Evolutionary conservation across 2,888 invertebrate species (phyloP).

Genomic region (Tipula helvola): DNA sequence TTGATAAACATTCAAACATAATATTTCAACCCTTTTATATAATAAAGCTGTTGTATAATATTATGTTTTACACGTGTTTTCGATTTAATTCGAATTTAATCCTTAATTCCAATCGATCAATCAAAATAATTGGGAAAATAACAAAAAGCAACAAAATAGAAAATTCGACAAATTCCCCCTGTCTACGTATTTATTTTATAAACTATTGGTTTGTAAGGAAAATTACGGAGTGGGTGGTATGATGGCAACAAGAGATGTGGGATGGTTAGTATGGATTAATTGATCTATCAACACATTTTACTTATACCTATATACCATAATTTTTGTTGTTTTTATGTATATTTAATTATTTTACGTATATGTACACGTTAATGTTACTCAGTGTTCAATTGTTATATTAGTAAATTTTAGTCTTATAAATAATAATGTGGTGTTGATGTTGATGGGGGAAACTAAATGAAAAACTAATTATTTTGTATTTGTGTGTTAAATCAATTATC

Average conservation of each 20-base stretch:
- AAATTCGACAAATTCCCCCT: background rate
- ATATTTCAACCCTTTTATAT: background rate
- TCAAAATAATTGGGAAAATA: background rate
- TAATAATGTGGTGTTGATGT: background rate
- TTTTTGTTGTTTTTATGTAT: background rate
- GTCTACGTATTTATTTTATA: background rate
- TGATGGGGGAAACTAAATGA: background rate
- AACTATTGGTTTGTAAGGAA: background rate
- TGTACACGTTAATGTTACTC: background rate
- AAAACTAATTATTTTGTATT: background rate
- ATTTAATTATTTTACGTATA: background rate
- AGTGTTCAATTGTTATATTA: background rate
- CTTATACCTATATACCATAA: background rate
- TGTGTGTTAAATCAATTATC: background rate
- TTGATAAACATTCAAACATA: background rate
- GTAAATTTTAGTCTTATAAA: background rate
- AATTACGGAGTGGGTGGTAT: background rate
- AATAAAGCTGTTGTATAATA: background rate
- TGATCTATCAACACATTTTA: background rate
- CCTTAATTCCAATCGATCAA: slow-evolving; percentile 4
- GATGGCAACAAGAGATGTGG: background rate
- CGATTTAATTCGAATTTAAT: background rate
- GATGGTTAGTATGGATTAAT: background rate
- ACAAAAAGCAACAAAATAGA: background rate
- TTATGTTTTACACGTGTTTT: background rate